Conservation (phyloP, 2,113 vertebrate genomes). For the Cyprinodon variegatus region DNA sequence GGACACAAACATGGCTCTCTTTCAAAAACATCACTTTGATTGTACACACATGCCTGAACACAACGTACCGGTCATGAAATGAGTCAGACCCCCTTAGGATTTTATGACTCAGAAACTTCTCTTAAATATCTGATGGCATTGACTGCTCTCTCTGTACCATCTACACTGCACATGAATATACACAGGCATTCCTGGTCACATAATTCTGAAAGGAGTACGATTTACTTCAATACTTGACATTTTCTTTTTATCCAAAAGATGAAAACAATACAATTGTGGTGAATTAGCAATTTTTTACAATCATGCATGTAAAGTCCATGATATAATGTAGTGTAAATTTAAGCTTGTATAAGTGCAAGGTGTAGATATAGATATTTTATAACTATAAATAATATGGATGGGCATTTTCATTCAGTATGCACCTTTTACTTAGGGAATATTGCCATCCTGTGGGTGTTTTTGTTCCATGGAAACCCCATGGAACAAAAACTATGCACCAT, state of each 20-base stretch:
- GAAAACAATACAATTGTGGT: neutral
- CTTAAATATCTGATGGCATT: constrained; percentile 35
- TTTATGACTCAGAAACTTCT: constrained; percentile 57
- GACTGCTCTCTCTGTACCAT: constrained; percentile 9
- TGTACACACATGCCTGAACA: constrained; percentile 32
- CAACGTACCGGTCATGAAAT: constrained; percentile 33
- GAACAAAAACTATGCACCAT: no score
- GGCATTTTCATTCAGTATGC: no score
- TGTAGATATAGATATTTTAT: no score
- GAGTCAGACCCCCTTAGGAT: constrained; percentile 64
- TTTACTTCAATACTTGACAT: constrained; percentile 2
- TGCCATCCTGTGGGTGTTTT: no score
- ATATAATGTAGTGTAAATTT: neutral
- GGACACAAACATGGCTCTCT: constrained; percentile 36
- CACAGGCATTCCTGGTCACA: constrained; percentile 17
- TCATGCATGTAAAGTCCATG: no score
- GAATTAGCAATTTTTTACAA: neutral
- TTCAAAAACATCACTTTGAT: constrained; percentile 42
- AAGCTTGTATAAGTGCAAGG: neutral
- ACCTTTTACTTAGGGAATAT: no score
- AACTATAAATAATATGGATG: no score
- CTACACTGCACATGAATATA: constrained; percentile 3
- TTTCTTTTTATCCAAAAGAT: neutral
- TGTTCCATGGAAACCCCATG: no score
- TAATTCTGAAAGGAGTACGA: constrained; percentile 13